These are phyloP conservation scores for Celastrina argiolus DNA, from an alignment of 2,888 invertebrate species.

Conservation along the genomic window DNA sequence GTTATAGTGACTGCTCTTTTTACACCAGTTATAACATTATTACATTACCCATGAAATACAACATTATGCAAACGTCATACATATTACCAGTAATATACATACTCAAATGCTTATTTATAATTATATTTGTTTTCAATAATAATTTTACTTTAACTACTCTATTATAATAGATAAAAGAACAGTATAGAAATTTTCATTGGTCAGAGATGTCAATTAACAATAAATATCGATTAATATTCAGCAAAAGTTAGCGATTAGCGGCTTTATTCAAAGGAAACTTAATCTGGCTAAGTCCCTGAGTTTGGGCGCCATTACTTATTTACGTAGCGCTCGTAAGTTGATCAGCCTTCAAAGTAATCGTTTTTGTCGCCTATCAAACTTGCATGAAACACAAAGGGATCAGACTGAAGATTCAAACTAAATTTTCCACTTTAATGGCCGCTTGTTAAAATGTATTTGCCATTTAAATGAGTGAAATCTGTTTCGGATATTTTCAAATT, in stretches of 20 bases:
- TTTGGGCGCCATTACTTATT: conserved; percentile 34
- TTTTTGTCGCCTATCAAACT: conserved; percentile 29
- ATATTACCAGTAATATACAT: too few species aligned
- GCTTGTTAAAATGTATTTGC: conserved; percentile 1
- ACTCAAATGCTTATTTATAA: too few species aligned
- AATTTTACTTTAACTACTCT: too few species aligned
- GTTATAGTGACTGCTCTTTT: too few species aligned
- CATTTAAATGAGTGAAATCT: not conserved
- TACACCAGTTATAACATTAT: too few species aligned
- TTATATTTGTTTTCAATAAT: too few species aligned
- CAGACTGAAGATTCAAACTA: conserved; percentile 19
- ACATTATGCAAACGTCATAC: too few species aligned
- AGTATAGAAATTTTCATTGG: too few species aligned
- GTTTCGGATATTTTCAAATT: not conserved
- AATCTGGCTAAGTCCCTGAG: conserved; percentile 32
- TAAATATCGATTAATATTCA: not conserved
- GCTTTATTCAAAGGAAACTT: conserved; percentile 33
- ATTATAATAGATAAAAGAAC: too few species aligned
- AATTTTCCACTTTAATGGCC: conserved; percentile 21
- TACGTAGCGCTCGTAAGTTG: conserved; percentile 44
- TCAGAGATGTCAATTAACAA: not conserved
- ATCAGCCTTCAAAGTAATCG: conserved; percentile 39
- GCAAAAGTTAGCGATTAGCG: conserved; percentile 28
- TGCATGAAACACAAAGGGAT: conserved; percentile 27
- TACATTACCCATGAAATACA: too few species aligned